A percentile compares a stretch with the other conserved stretches of the same genome.
phyloP scores from a whole-genome alignment of 37 sponge, comb jelly and placozoan genomes.

The Oopsacas minuta region DNA sequence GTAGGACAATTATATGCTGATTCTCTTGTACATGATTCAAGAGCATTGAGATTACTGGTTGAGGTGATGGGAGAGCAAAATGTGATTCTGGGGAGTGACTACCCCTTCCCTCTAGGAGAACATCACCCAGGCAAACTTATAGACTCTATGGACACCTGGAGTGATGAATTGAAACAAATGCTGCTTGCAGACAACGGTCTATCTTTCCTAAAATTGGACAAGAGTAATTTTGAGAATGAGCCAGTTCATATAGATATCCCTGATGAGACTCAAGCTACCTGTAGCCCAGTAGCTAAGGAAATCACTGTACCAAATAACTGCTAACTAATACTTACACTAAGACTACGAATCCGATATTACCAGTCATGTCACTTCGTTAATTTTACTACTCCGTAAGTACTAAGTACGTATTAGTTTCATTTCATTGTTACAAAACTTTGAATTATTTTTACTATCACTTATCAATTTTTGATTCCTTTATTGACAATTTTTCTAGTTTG shows the following conservation, averaged over 20 bases:
- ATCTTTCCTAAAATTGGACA: slow-evolving; percentile 53
- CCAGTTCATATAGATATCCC: too few species aligned
- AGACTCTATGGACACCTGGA: slow-evolving; percentile 43
- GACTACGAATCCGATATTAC: too few species aligned
- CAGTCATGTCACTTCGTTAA: too few species aligned
- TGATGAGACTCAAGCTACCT: background rate
- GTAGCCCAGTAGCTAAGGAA: background rate
- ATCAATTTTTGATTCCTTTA: too few species aligned
- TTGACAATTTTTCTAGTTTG: too few species aligned
- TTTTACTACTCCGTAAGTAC: too few species aligned
- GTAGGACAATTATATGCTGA: slow-evolving; percentile 70
- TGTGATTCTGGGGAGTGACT: slow-evolving; percentile 72
- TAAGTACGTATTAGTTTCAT: too few species aligned
- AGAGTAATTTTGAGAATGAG: background rate
- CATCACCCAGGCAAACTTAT: slow-evolving; percentile 80
- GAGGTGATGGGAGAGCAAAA: slow-evolving; percentile 43
- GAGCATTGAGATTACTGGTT: slow-evolving; percentile 55
- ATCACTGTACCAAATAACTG: too few species aligned
- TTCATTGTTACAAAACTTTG: too few species aligned
- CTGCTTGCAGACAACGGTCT: slow-evolving; percentile 52
- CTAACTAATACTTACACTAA: too few species aligned
- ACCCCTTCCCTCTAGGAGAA: slow-evolving; percentile 85
- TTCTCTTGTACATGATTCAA: slow-evolving; percentile 63
- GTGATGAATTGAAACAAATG: slow-evolving; percentile 38
- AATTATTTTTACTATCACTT: too few species aligned